These are phyloP conservation scores for Echinops telfairi DNA, from an alignment of 2,113 vertebrate species.

Conservation along the genomic window DNA sequence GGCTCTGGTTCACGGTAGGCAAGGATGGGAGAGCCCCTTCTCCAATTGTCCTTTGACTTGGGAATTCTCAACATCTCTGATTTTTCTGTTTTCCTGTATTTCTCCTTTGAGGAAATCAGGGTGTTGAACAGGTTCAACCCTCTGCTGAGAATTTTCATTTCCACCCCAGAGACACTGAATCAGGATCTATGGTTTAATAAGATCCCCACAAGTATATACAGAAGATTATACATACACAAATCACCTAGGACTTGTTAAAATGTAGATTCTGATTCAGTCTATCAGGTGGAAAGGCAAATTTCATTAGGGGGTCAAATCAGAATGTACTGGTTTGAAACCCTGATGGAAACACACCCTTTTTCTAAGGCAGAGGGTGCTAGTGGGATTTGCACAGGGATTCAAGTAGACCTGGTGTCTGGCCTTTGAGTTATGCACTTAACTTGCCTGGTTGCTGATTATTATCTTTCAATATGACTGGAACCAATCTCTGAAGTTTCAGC, in stretches of 20 bases:
- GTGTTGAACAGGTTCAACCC: not conserved
- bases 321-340: not conserved
- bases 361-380: not conserved
- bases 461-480: constrained; percentile 33
- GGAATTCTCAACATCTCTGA: not conserved
- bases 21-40: not conserved
- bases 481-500: constrained; percentile 34
- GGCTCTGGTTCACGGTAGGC: not conserved
- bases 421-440: constrained; percentile 26
- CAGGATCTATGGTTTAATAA: no score
- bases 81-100: not conserved
- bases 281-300: no score
- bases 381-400: not conserved
- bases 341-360: not conserved
- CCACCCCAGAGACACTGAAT: not conserved
- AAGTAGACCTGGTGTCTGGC: not conserved
- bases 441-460: not conserved
- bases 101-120: constrained; percentile 24
- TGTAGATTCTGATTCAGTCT: not conserved
- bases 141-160: not conserved
- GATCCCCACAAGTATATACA: no score
- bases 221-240: no score
- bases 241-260: no score
- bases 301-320: not conserved
- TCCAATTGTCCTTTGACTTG: not conserved